Base-by-base conservation (phyloP, 2,113 vertebrate species). In the Psittacus erithacus region DNA sequence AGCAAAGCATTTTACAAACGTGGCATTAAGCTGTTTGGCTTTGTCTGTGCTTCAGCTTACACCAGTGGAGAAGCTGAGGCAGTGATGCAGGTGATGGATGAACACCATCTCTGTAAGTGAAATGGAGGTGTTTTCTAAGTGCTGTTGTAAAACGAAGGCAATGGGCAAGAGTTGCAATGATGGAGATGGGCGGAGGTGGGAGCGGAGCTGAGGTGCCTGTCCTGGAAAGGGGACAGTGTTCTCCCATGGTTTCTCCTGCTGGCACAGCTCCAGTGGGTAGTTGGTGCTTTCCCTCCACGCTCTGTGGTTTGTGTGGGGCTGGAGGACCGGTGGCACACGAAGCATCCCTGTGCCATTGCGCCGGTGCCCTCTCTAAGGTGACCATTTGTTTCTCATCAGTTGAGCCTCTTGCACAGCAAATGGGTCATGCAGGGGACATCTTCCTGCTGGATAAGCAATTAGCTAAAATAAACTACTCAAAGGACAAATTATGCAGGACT, bases 361-460 rank as follows among this genome's bases (percentile, higher is more conserved):
- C 11, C 0, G 0, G 41, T 77, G 68, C 53, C 68, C 91, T 80
- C 68, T 50, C 76, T 65, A 92, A 94, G 87, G 93, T 89, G 93
- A 78, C 90, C 65, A 6, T 55, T 86, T 13, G 13, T 24, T 81
- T 46, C 81, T 76, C 81, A 57, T 88, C 90, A 33, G 17, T 25
- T 2, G 60, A 91, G 86, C 87, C 25, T 91, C 92, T 62, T 39
- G 52, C 39, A 2, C 92, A 90, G 84, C 90, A 82, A 87, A 91
- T 50, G 87, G 89, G 77, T 91, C 69, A 41, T 18, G 43, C 77
- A 81, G 60, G 85, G 74, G 50, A 87, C 81, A 84, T 86, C 59
- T 59, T 90, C 89, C 70, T 87, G 93, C 93, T 95, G 90, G 78
- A 76, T 96, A 93, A 91, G 90, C 93, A 96, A 87, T 91, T 92